Base-by-base conservation (phyloP, 2,113 vertebrate species). In the Rynchops niger region DNA sequence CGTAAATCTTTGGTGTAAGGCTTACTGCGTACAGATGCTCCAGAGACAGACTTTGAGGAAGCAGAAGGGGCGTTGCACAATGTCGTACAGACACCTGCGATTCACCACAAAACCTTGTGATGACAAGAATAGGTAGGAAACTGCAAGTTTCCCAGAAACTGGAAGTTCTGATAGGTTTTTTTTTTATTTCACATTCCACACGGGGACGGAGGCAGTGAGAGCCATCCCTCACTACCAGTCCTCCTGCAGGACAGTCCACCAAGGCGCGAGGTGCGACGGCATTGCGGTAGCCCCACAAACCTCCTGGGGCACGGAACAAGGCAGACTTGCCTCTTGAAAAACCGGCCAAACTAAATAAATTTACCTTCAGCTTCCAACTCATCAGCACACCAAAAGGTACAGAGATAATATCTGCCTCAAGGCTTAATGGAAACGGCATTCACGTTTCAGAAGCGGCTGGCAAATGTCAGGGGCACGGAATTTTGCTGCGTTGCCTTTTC, bases 391-490 rank as follows among this genome's bases (percentile, higher is more conserved):
- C 42, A 77, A 70, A 70, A 94, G 59, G 83, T 62, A 65, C 56
- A 30, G 72, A 73, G 93, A 95, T 74, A 42, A 4, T 65, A 93
- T 95, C 96, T 95, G 77, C 77, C 94, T 56, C 69, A 90, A 81
- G 96, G 84, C 86, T 94, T 95, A 90, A 96, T 71, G 66, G 95
- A 94, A 95, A 53, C 1, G 9, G 42, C 70, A 53, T 61, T 63
- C 59, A n/a, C 34, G 67, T 93, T 95, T 86, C 42, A 5, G 71
- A 58, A 83, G 80, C 86, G 65, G 94, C 67, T 62, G 91, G 83
- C 78, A 95, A 96, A 94, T 95, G 93, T 78, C 85, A 92, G 83
- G 78, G 71, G 70, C 34, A n/a, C 73, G 81, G 83, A 67, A 82
- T 91, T 81, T 49, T 74, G 65, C 84, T 82, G 52, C 19, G 17